Evolutionary conservation across 2,797 vertebrate genomes (phyloP).

Genomic region (Gephyroberyx darwinii): DNA sequence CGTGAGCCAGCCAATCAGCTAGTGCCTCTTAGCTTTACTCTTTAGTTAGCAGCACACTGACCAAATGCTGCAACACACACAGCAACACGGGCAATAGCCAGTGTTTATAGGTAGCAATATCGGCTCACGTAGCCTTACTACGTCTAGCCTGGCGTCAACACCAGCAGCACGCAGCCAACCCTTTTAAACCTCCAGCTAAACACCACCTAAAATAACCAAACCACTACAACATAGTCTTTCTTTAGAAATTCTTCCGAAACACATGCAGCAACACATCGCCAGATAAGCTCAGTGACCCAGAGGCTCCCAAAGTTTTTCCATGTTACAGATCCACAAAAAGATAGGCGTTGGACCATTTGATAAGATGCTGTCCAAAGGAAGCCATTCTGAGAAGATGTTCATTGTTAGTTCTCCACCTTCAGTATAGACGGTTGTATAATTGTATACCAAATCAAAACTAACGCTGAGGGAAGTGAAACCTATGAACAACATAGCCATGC

Average conservation of each 20-base stretch:
- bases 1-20: slow-evolving; percentile 39
- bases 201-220: not conserved
- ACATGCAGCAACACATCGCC: not conserved
- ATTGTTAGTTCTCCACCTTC: too few species aligned
- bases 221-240: not conserved
- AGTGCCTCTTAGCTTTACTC: slow-evolving; percentile 26
- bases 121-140: not conserved
- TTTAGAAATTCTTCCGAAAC: not conserved
- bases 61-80: slow-evolving; percentile 54
- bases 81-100: slow-evolving; percentile 39
- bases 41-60: slow-evolving; percentile 35
- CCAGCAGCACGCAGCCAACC: not conserved
- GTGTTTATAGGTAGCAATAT: not conserved
- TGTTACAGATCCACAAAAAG: not conserved
- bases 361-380: too few species aligned
- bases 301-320: not conserved
- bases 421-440: too few species aligned
- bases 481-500: too few species aligned
- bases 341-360: too few species aligned
- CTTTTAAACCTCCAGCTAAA: not conserved
- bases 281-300: not conserved
- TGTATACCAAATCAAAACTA: too few species aligned
- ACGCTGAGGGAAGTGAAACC: too few species aligned
- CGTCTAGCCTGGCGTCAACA: not conserved
- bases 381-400: too few species aligned